Conservation (phyloP, 2,888 invertebrate species). For the Plebejus melissa region DNA sequence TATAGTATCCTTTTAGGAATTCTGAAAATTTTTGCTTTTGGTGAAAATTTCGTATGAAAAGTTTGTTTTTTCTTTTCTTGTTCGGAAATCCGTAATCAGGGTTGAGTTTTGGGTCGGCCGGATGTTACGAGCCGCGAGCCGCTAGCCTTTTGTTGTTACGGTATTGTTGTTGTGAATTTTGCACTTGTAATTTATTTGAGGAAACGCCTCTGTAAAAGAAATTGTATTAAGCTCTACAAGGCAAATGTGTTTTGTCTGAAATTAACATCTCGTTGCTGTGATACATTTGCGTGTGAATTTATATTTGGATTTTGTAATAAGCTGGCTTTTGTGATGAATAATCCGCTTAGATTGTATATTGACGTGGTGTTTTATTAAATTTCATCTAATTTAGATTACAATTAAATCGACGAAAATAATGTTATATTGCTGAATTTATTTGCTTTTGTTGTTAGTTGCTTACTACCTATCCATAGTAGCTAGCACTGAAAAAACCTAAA, state of each 20-base stretch:
- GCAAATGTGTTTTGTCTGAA: slow-evolving; percentile 73
- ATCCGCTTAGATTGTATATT: slow-evolving; percentile 6
- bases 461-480: no score
- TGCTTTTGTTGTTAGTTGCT: background rate
- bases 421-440: background rate
- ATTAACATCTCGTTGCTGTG: slow-evolving; percentile 59
- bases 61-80: slow-evolving; percentile 63
- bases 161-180: slow-evolving; percentile 79
- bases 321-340: background rate
- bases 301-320: slow-evolving; percentile 8
- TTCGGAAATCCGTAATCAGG: slow-evolving; percentile 78
- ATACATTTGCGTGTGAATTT: slow-evolving; percentile 5
- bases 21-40: background rate
- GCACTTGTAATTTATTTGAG: slow-evolving; percentile 80
- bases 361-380: background rate
- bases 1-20: slow-evolving; percentile 2
- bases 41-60: slow-evolving; percentile 31
- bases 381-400: background rate
- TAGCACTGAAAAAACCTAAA: no score
- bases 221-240: slow-evolving; percentile 74
- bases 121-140: slow-evolving; percentile 75
- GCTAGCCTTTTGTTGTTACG: slow-evolving; percentile 76
- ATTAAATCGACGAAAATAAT: background rate
- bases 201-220: slow-evolving; percentile 76
- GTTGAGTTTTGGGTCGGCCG: slow-evolving; percentile 77